Evolutionary conservation across 2,888 invertebrate species (phyloP).

Genomic region (Salpingus planirostris): DNA sequence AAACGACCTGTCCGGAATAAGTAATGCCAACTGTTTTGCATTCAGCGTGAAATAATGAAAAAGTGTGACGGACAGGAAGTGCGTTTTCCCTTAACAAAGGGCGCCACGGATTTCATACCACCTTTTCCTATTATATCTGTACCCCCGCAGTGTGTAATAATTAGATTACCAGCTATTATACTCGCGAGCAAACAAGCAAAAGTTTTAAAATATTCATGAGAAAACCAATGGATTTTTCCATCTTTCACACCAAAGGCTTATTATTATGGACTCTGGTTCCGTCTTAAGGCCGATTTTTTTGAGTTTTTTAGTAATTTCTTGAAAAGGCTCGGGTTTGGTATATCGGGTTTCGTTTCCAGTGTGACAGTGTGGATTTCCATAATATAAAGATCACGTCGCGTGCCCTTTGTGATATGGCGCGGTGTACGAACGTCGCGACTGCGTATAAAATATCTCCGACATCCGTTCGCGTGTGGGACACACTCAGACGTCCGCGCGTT

Average conservation of each 20-base stretch:
- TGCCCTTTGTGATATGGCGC: slow-evolving; percentile 25
- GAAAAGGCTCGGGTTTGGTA: no score
- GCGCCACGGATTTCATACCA: slow-evolving; percentile 7
- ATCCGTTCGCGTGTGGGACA: slow-evolving; percentile 36
- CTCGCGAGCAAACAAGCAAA: slow-evolving; percentile 8
- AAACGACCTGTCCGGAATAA: slow-evolving; percentile 20
- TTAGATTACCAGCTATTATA: slow-evolving; percentile 9
- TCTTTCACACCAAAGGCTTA: no score
- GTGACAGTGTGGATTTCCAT: slow-evolving; percentile 26
- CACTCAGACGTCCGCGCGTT: slow-evolving; percentile 33
- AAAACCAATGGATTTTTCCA: slow-evolving; percentile 5
- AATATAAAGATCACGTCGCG: slow-evolving; percentile 29
- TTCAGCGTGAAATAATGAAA: slow-evolving; percentile 13
- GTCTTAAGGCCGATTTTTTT: no score
- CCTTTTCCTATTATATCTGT: no score
- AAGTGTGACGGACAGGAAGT: slow-evolving; percentile 12
- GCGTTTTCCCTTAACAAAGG: slow-evolving; percentile 10
- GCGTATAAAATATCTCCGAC: slow-evolving; percentile 19
- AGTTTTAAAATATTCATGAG: slow-evolving; percentile 14
- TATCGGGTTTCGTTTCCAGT: no score
- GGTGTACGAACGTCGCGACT: slow-evolving; percentile 15
- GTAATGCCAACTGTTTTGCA: slow-evolving; percentile 18
- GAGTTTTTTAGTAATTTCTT: no score
- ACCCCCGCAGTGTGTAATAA: slow-evolving; percentile 10
- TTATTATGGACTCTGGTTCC: no score